Evolutionary conservation across 1,140 invertebrate genomes (phyloP), one percentile per base, ranked within the genome.

Genomic region (Akabosia matsudoensis): DNA sequence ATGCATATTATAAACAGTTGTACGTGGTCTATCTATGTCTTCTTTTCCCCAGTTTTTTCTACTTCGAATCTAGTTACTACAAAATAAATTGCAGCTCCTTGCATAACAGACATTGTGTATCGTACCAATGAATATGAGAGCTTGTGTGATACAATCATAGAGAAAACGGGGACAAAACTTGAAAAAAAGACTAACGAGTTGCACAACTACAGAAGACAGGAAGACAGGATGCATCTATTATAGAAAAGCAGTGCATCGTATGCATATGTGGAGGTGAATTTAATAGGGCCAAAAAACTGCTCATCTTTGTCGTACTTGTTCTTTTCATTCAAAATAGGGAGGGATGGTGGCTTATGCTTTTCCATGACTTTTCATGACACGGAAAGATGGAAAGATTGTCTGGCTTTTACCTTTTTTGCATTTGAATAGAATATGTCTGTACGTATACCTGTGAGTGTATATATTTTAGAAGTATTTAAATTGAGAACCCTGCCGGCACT

Each of bases 11-110:
- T 16, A 61, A 61, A 61, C 54, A n/a, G n/a, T n/a, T n/a, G 22
- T 30, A 67, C 61, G 61, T 67, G 61, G 61, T 28, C 61, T 67
- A 67, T 67, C 61, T 67, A 67, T 18, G 37, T 31, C 22, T 61
- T 14, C 22, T 13, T 67, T n/a, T 67, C 2, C 24, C 61, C n/a
- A 10, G 61, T 67, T 31, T 30, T 30, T 45, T 30, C 61, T 67
- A 67, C 7, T 45, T 31, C 13, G 13, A 4, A 4, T 7, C 22
- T n/a, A 10, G 61, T 30, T 31, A 7, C 22, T 67, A 1, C 30
- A 31, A n/a, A 67, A 67, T 67, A 67, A 56, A 67, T 67, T 67
- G 61, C 22, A 24, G 28, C 30, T 67, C 31, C 37, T 67, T 67
- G 61, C 61, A 67, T 67, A 67, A 67, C 24, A 67, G 30, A 67